These are phyloP conservation scores for Meriones psammophilus DNA, from an alignment of 2,797 vertebrate species.

Conservation along the genomic window DNA sequence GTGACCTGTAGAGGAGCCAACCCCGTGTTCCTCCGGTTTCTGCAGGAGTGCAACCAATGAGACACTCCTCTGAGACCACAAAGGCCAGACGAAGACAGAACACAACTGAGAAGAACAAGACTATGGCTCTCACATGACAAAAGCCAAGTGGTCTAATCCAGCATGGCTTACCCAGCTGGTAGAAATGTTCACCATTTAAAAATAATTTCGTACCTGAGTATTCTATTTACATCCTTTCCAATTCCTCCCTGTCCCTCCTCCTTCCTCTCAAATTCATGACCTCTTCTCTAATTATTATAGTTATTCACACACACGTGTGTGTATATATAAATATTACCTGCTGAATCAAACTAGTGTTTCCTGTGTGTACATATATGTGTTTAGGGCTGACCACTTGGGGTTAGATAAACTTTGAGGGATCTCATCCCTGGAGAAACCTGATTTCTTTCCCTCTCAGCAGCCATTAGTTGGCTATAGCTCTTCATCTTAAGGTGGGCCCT, in stretches of 20 bases:
- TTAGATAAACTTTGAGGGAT: not conserved
- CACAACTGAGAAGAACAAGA: not conserved
- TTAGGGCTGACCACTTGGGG: not conserved
- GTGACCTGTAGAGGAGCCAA: not conserved
- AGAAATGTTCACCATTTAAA: not conserved
- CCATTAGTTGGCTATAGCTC: not conserved
- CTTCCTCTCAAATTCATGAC: not conserved
- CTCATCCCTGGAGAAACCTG: not conserved
- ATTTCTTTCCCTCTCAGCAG: not conserved
- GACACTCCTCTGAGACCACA: no score
- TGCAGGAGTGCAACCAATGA: not conserved
- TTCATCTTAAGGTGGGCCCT: not conserved
- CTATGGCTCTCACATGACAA: not conserved
- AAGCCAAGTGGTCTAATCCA: not conserved
- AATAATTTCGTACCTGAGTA: not conserved
- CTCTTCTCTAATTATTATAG: not conserved
- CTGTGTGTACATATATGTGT: no score
- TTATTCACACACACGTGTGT: not conserved
- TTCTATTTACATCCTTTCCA: not conserved
- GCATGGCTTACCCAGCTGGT: not conserved
- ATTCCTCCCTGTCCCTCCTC: not conserved
- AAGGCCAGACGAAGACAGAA: not conserved
- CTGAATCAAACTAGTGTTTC: not conserved
- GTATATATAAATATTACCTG: not conserved
- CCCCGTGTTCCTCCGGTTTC: not conserved